Base-by-base conservation (phyloP, 2,888 invertebrate species). In the Biston betularia region DNA sequence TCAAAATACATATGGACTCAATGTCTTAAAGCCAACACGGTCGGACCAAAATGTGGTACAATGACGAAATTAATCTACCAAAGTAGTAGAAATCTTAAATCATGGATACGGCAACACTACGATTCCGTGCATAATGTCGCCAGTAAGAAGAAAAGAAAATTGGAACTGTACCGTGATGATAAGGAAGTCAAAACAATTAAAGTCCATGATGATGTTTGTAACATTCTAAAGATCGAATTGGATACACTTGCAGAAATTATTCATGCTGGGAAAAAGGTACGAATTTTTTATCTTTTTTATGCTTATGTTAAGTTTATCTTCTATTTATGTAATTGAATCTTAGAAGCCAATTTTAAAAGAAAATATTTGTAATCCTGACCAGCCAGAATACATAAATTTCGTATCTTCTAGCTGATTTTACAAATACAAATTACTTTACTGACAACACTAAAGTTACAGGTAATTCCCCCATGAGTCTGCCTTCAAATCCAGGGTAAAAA, bases 181-280 rank as follows among this genome's bases (percentile, higher is more conserved):
- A 63, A 74, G 11, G 53, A 52, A 46, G 50, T 73, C 0, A 80
- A 74, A 64, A 69, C 80, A 11, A 72, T 89, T 0, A 81, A 80
- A 73, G 75, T 92, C 0, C 87, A 88, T 14, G 87, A 90, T 71
- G 69, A 68, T 1, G 78, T 92, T 72, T 90, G 92, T 74, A 83
- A 90, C 63, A 68, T 93, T 55, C 67, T 93, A 53, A 84, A 77
- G 53, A 72, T 85, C 8, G 84, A 89, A 72, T 77, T 94, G 78
- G 91, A 93, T 69, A 81, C 85, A 3, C 59, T 94, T 5, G 78
- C 87, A n/a, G 92, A 93, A 80, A 87, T 88, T 44, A 83, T 92
- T 73, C 83, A 92, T 69, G 84, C 90, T 0, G 90, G 91, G 0
- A 94, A 93, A 79, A 92, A 90, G 87, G 94, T 93, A 76, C 71